Evolutionary conservation across 2,797 vertebrate species (phyloP).

Genomic region (Neosalanx taihuensis): DNA sequence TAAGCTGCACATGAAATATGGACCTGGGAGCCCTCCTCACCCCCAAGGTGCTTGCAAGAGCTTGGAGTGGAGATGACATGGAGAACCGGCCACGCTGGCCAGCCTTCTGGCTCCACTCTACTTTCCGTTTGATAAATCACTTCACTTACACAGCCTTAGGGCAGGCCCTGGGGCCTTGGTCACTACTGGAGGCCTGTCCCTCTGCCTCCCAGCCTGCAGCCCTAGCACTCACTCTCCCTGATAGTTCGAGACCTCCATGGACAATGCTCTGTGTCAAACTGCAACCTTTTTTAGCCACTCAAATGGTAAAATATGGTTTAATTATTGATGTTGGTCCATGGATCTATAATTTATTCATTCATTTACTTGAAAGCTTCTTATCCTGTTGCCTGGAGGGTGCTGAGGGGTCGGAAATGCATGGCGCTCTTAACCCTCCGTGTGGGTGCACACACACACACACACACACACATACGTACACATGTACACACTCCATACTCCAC

Average conservation of each 20-base stretch:
- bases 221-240: constrained; percentile 19
- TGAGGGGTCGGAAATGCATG: background rate
- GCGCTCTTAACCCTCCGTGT: background rate
- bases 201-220: constrained; percentile 12
- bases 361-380: constrained; percentile 70
- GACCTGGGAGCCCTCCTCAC: constrained; percentile 37
- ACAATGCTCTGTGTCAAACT: constrained; percentile 12
- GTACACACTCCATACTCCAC: constrained; percentile 10
- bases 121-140: constrained; percentile 34
- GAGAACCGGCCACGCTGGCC: constrained; percentile 3
- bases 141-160: constrained; percentile 26
- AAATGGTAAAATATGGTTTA: constrained; percentile 39
- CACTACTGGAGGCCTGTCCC: constrained; percentile 27
- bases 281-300: constrained; percentile 4
- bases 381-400: background rate
- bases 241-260: constrained; percentile 28
- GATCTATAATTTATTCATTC: constrained; percentile 68
- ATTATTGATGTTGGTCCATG: constrained; percentile 54
- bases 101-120: constrained; percentile 16
- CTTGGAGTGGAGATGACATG: constrained; percentile 17
- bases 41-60: background rate
- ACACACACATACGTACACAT: constrained; percentile 3
- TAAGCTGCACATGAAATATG: constrained; percentile 10
- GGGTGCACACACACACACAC: constrained; percentile 5
- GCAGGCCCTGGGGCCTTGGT: constrained; percentile 20